Evolutionary conservation across 2,888 invertebrate species (phyloP).

Genomic region (Lottia scabra): DNA sequence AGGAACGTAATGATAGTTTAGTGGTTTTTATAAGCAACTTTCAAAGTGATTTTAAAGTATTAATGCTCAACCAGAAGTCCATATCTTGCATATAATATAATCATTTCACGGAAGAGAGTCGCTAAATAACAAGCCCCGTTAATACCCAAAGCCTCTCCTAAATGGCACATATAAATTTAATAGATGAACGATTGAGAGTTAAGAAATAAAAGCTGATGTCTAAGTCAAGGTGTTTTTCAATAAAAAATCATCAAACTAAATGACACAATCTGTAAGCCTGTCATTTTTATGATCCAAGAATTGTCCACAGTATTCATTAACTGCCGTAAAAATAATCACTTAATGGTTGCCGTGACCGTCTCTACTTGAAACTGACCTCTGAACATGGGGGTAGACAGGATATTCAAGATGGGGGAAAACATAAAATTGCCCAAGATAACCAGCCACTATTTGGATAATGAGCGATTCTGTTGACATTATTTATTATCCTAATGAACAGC

Average conservation of each 20-base stretch:
- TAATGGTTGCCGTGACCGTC: conserved; percentile 9
- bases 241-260: not conserved
- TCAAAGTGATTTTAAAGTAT: too few species aligned
- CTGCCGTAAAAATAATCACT: conserved; percentile 17
- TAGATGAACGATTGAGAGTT: too few species aligned
- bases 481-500: not conserved
- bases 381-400: conserved; percentile 11
- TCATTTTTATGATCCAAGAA: conserved; percentile 18
- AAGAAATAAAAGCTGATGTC: too few species aligned
- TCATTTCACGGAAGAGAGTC: too few species aligned
- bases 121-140: too few species aligned
- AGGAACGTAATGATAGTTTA: too few species aligned
- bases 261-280: conserved; percentile 10
- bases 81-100: too few species aligned
- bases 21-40: too few species aligned
- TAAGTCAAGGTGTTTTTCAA: not conserved
- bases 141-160: too few species aligned
- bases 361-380: conserved; percentile 13
- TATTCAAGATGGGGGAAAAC: conserved; percentile 11
- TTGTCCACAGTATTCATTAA: conserved; percentile 20
- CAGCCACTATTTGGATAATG: not conserved
- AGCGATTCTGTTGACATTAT: not conserved
- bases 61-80: too few species aligned
- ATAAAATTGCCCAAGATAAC: conserved; percentile 11
- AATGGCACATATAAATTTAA: too few species aligned